Evolutionary conservation across 2,888 invertebrate genomes (phyloP).

Genomic region (Pandemis cinnamomeana): DNA sequence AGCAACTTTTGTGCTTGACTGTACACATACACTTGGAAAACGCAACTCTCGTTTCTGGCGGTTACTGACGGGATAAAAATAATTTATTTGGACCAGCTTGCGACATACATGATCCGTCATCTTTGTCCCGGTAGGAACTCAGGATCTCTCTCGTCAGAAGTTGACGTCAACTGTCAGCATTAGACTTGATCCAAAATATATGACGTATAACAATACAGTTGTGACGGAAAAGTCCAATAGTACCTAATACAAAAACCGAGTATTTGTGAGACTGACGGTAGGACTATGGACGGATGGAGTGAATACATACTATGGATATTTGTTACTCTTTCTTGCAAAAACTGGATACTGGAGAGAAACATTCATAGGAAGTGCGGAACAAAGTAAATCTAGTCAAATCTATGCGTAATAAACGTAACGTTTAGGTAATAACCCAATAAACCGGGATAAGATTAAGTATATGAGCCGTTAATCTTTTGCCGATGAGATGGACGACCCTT

Average conservation of each 20-base stretch:
- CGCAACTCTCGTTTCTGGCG: too few relatives aligned
- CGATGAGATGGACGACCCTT: constrained; percentile 23
- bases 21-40: too few relatives aligned
- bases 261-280: not conserved
- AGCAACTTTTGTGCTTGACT: too few relatives aligned
- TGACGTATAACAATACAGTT: not conserved
- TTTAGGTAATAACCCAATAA: constrained; percentile 16
- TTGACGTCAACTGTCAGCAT: not conserved
- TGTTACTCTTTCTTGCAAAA: too few relatives aligned
- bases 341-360: not conserved
- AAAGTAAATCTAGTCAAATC: not conserved
- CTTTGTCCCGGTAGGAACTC: not conserved
- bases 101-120: not conserved
- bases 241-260: not conserved
- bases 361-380: not conserved
- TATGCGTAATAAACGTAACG: not conserved
- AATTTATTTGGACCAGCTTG: too few relatives aligned
- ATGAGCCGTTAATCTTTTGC: constrained; percentile 25
- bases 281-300: too few relatives aligned
- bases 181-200: not conserved
- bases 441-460: constrained; percentile 23
- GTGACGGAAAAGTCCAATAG: not conserved
- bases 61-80: too few relatives aligned
- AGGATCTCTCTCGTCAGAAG: not conserved
- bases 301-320: too few relatives aligned